Base-by-base conservation (phyloP, 2,888 invertebrate species). In the Trachelus troglodyta region DNA sequence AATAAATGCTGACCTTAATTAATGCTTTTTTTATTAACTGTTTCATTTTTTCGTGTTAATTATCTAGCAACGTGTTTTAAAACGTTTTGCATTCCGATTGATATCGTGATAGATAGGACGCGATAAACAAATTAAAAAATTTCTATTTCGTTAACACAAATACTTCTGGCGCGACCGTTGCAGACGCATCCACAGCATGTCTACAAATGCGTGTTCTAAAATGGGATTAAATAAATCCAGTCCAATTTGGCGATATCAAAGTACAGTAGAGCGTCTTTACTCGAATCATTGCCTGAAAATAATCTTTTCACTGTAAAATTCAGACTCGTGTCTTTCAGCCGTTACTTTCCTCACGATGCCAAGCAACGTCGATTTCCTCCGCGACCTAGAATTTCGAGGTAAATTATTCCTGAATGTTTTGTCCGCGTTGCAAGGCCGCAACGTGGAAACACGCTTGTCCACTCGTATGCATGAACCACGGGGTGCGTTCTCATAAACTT, bases 331-430 rank as follows among this genome's bases (percentile, higher is more conserved):
- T 23, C 23, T 56, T 56, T 56, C 23, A 56, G 9, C 56, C 56
- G 9, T 23, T 56, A 56, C 56, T 56, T 56, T 56, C 56, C 23
- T 56, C 15, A 15, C 23, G 56, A 23, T 56, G 56, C 56, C 56
- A 56, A 56, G 56, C 23, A 23, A 56, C 23, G 56, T 56, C 56
- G 56, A 56, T 56, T 56, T 56, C 23, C 56, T 56, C 2, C 56
- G 56, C 56, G 56, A 56, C 56, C 56, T 56, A 56, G 56, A 56
- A 56, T 56, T 56, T 56, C 56, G 56, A 56, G 56, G 33, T 71
- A 71, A 71, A 71, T 71, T 34, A 71, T 34, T 71, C 71, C 71
- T 71, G 33, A 71, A 71, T 34, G 71, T 71, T 71, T 71, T 34
- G 71, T 71, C 71, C 71, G 71, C 31, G 33, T 23, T 34, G 71